Conservation (phyloP, 2,113 vertebrate genomes). For the Syngnathus typhle region DNA sequence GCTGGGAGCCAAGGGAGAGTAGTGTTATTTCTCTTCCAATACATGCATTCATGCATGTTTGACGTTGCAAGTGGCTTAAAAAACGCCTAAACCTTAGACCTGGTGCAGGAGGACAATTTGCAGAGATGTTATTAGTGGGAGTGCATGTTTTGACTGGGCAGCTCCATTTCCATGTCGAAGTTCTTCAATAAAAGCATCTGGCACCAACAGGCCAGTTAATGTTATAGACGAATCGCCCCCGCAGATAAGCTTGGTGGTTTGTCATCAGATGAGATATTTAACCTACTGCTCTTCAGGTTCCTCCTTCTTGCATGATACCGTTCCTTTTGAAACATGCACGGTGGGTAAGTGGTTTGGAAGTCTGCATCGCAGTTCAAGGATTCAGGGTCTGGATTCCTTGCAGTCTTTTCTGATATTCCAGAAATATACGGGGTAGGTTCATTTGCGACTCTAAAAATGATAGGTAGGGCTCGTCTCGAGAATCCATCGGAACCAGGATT, state of each 20-base stretch:
- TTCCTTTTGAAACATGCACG: slow-evolving; percentile 2
- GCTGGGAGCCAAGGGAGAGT: background rate
- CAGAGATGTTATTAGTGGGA: slow-evolving; percentile 1
- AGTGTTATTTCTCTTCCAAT: background rate
- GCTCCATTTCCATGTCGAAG: background rate
- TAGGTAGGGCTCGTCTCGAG: background rate
- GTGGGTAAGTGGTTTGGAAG: background rate
- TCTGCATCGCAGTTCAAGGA: background rate
- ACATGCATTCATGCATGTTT: slow-evolving; percentile 10
- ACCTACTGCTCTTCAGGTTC: background rate
- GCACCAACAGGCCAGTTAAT: slow-evolving; percentile 23
- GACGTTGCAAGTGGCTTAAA: background rate
- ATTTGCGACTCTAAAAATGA: background rate
- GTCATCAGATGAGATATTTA: background rate
- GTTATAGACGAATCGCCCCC: slow-evolving; percentile 3
- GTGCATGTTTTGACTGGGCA: slow-evolving; percentile 7
- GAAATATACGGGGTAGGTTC: background rate
- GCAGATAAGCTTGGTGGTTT: slow-evolving; percentile 5
- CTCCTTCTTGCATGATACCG: slow-evolving; percentile 1
- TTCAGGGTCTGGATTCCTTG: background rate
- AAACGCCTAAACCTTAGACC: background rate
- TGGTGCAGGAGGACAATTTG: background rate
- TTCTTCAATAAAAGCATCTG: slow-evolving; percentile 10
- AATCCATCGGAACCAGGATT: background rate
- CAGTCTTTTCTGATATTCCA: background rate